These are phyloP conservation scores for Origma solitaria DNA, from an alignment of 2,113 vertebrate genomes.

Conservation along the genomic window DNA sequence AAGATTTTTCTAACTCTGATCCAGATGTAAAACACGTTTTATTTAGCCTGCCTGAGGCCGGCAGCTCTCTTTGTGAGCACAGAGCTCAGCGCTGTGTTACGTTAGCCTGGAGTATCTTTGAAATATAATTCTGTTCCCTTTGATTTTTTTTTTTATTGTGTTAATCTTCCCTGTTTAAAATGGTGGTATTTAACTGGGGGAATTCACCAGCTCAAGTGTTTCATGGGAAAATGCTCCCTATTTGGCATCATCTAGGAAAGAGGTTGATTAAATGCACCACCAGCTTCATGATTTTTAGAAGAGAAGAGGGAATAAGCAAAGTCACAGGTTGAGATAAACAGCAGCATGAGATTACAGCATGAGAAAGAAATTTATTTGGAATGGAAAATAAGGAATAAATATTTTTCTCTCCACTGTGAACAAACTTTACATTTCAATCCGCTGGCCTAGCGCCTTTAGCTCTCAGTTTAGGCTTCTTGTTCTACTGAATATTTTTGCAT, in stretches of 20 bases:
- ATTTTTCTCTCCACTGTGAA: neutral
- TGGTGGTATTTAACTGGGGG: neutral
- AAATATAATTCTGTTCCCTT: constrained; percentile 3
- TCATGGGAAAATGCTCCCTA: neutral
- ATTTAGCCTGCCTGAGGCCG: neutral
- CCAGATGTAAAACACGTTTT: neutral
- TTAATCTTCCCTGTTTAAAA: neutral
- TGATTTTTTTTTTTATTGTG: neutral
- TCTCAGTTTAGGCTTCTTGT: neutral
- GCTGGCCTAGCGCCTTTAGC: neutral
- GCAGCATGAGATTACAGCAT: constrained; percentile 5
- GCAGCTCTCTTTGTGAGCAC: neutral
- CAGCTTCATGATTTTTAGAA: constrained; percentile 7
- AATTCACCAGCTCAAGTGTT: neutral
- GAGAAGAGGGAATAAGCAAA: neutral
- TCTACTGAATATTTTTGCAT: constrained; percentile 31
- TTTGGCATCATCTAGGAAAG: neutral
- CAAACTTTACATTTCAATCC: constrained; percentile 17
- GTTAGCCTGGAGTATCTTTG: neutral
- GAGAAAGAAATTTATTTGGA: neutral
- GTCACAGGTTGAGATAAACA: constrained; percentile 8
- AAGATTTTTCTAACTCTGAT: neutral
- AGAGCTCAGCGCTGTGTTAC: neutral
- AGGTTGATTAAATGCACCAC: neutral
- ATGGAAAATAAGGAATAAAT: constrained; percentile 35